phyloP scores from a whole-genome alignment of 2,797 vertebrate species.

The Rousettus madagascariensis region DNA sequence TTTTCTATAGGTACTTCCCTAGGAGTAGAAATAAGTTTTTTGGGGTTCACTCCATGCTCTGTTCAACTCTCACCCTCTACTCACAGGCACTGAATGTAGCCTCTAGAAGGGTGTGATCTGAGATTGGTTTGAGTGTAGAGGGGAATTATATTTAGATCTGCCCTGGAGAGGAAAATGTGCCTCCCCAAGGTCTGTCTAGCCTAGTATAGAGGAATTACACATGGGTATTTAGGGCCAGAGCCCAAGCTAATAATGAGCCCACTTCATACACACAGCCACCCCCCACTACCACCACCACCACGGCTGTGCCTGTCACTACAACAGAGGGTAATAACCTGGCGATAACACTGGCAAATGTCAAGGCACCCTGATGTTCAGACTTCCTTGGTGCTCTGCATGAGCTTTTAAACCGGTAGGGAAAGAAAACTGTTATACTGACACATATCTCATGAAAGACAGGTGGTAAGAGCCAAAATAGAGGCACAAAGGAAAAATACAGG shows the following conservation, averaged over 20 bases:
- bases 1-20: neutral
- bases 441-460: neutral
- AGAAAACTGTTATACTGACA: neutral
- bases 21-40: neutral
- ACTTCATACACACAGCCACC: neutral
- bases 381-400: neutral
- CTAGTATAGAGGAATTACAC: neutral
- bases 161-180: neutral
- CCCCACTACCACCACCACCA: neutral
- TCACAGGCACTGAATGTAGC: neutral
- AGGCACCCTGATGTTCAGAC: neutral
- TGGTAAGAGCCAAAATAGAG: neutral
- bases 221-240: neutral
- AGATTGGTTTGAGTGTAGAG: neutral
- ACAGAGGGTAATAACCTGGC: neutral
- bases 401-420: conserved; percentile 3
- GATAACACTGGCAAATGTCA: neutral
- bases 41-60: neutral
- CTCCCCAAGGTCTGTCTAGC: neutral
- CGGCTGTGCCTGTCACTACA: neutral
- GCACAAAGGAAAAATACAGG: neutral
- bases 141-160: neutral
- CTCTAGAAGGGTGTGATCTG: neutral
- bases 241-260: neutral
- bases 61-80: neutral